These are phyloP conservation scores for Muscicapa adusta DNA, from an alignment of 2,113 vertebrate genomes.

Conservation along the genomic window DNA sequence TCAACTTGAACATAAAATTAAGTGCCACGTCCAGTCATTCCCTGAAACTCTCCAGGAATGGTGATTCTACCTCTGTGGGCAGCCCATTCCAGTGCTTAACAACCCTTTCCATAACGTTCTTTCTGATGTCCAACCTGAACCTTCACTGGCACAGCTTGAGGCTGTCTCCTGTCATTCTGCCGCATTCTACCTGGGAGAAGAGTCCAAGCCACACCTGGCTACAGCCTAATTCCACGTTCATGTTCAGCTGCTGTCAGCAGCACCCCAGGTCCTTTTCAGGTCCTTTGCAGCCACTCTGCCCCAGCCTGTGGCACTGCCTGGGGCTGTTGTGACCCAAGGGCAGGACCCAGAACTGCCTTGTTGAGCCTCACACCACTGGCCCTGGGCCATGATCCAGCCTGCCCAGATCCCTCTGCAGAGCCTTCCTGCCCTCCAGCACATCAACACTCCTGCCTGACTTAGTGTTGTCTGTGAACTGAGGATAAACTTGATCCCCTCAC, in stretches of 20 bases:
- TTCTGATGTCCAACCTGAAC: not conserved
- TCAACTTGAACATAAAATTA: fast-evolving
- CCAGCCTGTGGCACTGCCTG: not conserved
- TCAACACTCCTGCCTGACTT: not conserved
- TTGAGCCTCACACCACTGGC: not conserved
- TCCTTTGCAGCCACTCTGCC: not conserved
- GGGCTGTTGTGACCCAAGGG: not conserved
- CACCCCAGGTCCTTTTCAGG: not conserved
- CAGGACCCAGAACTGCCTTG: not conserved
- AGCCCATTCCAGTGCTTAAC: not conserved
- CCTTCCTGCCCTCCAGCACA: not conserved
- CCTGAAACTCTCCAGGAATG: not conserved
- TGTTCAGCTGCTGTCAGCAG: not conserved
- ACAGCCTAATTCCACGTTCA: not conserved
- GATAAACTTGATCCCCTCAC: not conserved
- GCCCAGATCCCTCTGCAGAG: not conserved
- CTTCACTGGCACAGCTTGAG: not conserved
- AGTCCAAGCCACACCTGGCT: not conserved
- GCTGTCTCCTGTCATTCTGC: not conserved
- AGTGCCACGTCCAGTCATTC: not conserved
- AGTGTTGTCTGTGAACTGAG: not conserved
- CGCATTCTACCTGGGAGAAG: not conserved
- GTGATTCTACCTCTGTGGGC: not conserved
- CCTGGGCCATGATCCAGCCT: not conserved
- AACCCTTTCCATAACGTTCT: fast-evolving